Evolutionary conservation across 2,888 invertebrate species (phyloP).

Genomic region (Keiferia lycopersicella): DNA sequence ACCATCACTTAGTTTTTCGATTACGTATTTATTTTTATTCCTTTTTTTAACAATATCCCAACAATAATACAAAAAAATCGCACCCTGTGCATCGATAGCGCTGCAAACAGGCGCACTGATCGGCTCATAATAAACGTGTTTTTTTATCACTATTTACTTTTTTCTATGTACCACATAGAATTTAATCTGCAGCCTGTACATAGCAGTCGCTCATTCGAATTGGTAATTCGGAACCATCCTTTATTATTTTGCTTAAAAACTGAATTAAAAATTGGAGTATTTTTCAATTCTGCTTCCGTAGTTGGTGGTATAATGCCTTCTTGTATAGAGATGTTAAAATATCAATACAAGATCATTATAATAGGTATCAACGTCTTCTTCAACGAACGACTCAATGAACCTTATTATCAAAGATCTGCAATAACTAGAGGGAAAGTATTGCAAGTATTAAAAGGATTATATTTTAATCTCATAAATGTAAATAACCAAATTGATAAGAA

Average conservation of each 20-base stretch:
- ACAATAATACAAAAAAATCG: constrained; percentile 20
- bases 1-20: background rate
- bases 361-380: no score
- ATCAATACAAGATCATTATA: no score
- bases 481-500: no score
- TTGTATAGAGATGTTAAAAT: no score
- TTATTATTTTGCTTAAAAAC: constrained; percentile 19
- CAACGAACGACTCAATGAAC: no score
- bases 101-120: constrained; percentile 64
- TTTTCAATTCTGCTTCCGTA: background rate
- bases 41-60: background rate
- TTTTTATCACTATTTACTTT: constrained; percentile 80
- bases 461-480: no score
- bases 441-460: no score
- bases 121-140: constrained; percentile 79
- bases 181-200: constrained; percentile 22
- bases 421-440: no score
- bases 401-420: no score
- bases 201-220: constrained; percentile 39
- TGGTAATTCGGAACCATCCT: constrained; percentile 18
- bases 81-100: constrained; percentile 57
- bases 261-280: constrained; percentile 31
- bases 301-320: background rate
- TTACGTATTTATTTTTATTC: no score
- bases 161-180: constrained; percentile 64